Evolutionary conservation across 2,797 vertebrate genomes (phyloP).

Genomic region (Acipenser transmontanus): DNA sequence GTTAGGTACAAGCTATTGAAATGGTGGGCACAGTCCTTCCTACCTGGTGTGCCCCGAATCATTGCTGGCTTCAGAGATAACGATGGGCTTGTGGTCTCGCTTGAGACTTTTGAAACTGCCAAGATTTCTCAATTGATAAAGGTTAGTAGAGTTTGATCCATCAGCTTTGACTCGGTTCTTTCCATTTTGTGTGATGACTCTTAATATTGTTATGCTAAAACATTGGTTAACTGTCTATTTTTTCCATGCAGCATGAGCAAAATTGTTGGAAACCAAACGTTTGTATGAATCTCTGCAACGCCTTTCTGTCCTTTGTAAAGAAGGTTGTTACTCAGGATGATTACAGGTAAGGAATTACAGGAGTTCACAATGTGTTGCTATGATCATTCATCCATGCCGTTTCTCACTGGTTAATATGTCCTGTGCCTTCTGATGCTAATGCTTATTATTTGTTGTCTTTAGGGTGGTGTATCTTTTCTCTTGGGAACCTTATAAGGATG

Average conservation of each 20-base stretch:
- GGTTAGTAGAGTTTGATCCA: conserved; percentile 42
- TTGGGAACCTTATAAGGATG: conserved; percentile 68
- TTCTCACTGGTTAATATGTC: neutral
- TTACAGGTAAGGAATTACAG: conserved; percentile 53
- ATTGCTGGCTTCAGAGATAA: conserved; percentile 79
- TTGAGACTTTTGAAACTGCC: conserved; percentile 73
- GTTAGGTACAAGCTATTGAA: conserved; percentile 69
- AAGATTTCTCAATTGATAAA: conserved; percentile 81
- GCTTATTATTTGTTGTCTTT: neutral
- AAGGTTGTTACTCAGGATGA: conserved; percentile 63
- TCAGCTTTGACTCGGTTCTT: no score
- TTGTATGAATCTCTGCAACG: conserved; percentile 85
- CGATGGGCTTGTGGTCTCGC: conserved; percentile 64
- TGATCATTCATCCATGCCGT: neutral
- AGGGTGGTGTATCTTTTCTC: conserved; percentile 79
- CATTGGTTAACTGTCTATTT: neutral
- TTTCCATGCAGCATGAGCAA: conserved; percentile 59
- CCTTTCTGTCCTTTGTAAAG: conserved; percentile 75
- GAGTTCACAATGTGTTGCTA: no score
- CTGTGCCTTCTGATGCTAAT: neutral
- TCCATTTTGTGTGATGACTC: neutral
- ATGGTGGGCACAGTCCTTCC: conserved; percentile 78
- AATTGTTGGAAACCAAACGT: conserved; percentile 86
- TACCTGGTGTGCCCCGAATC: conserved; percentile 75
- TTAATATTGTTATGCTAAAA: neutral